Percentiles rank a stretch among this genome's conserved stretches.
Evolutionary conservation across 2,797 vertebrate genomes (phyloP).

Genomic region (Hephaestus fuliginosus): DNA sequence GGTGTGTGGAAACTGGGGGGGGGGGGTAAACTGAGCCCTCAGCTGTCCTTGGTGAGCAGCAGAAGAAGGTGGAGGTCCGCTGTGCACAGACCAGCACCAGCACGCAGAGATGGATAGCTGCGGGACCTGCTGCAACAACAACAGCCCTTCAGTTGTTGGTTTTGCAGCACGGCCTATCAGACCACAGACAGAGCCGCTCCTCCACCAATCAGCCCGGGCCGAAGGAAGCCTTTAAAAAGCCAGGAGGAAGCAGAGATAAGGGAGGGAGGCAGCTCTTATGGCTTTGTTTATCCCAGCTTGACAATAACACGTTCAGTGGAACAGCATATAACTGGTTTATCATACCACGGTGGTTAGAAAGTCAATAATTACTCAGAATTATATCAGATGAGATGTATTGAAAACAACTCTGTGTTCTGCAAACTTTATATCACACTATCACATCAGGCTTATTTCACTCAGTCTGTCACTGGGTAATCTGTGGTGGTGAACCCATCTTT

Average conservation of each 20-base stretch:
- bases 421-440: slow-evolving; percentile 4
- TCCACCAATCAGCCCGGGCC: slow-evolving; percentile 74
- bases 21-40: slow-evolving; percentile 33
- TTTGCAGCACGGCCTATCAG: slow-evolving; percentile 74
- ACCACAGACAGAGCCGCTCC: slow-evolving; percentile 70
- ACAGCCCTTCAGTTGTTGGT: slow-evolving; percentile 75
- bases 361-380: slow-evolving; percentile 56
- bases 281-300: slow-evolving; percentile 77
- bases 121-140: slow-evolving; percentile 73
- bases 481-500: slow-evolving; percentile 12
- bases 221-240: slow-evolving; percentile 66
- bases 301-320: slow-evolving; percentile 69
- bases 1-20: too few species aligned
- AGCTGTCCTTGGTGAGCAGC: slow-evolving; percentile 30
- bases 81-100: slow-evolving; percentile 51
- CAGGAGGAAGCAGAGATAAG: slow-evolving; percentile 76
- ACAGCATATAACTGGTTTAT: slow-evolving; percentile 55
- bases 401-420: slow-evolving; percentile 6
- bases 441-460: neutral
- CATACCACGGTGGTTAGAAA: slow-evolving; percentile 32
- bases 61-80: slow-evolving; percentile 33
- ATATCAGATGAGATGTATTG: slow-evolving; percentile 22
- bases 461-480: neutral
- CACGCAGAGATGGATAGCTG: slow-evolving; percentile 53
- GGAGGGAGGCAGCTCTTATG: slow-evolving; percentile 68